Percentiles rank a stretch among this genome's conserved stretches.
Evolutionary conservation across 1,140 invertebrate genomes (phyloP).

Genomic region (Colletes latitarsis): DNA sequence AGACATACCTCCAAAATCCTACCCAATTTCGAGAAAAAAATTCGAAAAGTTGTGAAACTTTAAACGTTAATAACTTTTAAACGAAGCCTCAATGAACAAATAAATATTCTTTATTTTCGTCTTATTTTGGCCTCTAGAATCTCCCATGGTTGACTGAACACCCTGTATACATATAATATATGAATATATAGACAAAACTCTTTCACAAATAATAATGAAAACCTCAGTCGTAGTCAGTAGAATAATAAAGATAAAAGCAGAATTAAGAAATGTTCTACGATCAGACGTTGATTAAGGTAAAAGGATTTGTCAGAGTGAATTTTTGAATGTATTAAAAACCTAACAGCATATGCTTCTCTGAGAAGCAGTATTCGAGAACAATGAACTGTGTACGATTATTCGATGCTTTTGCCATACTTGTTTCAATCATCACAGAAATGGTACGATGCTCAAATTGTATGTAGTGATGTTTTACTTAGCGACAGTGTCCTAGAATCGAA

Average conservation of each 20-base stretch:
- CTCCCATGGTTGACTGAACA: too few species aligned
- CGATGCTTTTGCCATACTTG: conserved; percentile 66
- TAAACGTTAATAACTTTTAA: too few species aligned
- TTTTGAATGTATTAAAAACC: conserved; percentile 36
- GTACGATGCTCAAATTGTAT: conserved; percentile 69
- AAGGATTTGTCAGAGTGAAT: conserved; percentile 36
- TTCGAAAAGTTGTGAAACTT: too few species aligned
- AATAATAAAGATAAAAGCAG: conserved; percentile 58
- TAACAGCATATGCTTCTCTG: conserved; percentile 49
- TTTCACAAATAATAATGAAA: conserved; percentile 66
- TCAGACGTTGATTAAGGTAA: conserved; percentile 57
- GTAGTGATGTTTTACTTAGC: conserved; percentile 64
- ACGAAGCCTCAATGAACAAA: too few species aligned
- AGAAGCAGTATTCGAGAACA: conserved; percentile 26
- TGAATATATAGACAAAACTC: conserved; percentile 61
- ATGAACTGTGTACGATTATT: conserved; percentile 42
- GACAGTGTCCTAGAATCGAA: conserved; percentile 60
- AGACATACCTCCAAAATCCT: too few species aligned
- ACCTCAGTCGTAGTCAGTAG: conserved; percentile 68
- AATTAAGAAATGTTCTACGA: conserved; percentile 54
- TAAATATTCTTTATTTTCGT: too few species aligned
- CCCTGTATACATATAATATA: conserved; percentile 65
- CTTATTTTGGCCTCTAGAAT: too few species aligned
- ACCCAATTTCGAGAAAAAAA: too few species aligned
- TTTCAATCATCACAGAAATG: conserved; percentile 63